Conservation (phyloP, 2,888 invertebrate genomes). For the Hemithea aestivaria region DNA sequence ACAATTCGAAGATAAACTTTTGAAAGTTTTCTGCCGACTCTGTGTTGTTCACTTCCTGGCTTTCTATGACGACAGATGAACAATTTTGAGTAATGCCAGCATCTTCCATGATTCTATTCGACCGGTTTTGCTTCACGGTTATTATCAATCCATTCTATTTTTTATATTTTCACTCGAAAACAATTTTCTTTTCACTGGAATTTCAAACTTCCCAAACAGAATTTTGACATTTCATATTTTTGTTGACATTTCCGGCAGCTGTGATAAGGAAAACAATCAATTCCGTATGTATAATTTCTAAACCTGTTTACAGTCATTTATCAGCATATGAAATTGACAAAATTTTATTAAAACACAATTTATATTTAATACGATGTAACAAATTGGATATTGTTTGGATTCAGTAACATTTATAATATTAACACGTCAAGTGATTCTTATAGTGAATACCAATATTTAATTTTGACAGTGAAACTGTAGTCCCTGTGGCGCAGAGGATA, state of each 20-base stretch:
- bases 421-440: not conserved
- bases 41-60: slow-evolving; percentile 29
- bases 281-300: too few species aligned
- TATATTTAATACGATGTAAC: too few species aligned
- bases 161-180: slow-evolving; percentile 18
- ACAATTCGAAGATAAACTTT: slow-evolving; percentile 75
- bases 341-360: too few species aligned
- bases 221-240: slow-evolving; percentile 42
- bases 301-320: too few species aligned
- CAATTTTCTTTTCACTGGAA: slow-evolving; percentile 41
- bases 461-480: slow-evolving; percentile 44
- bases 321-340: too few species aligned
- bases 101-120: slow-evolving; percentile 45
- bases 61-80: slow-evolving; percentile 23
- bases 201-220: slow-evolving; percentile 64
- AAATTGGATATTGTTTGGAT: too few species aligned
- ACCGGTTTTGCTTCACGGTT: slow-evolving; percentile 9
- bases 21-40: slow-evolving; percentile 76
- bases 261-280: slow-evolving; percentile 15
- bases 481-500: slow-evolving; percentile 94
- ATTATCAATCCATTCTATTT: slow-evolving; percentile 22
- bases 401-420: too few species aligned
- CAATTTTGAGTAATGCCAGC: slow-evolving; percentile 23
- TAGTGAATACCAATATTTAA: slow-evolving; percentile 17
- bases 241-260: slow-evolving; percentile 55